Evolutionary conservation across 2,888 invertebrate genomes (phyloP).

Genomic region (Drosophila gaucha): DNA sequence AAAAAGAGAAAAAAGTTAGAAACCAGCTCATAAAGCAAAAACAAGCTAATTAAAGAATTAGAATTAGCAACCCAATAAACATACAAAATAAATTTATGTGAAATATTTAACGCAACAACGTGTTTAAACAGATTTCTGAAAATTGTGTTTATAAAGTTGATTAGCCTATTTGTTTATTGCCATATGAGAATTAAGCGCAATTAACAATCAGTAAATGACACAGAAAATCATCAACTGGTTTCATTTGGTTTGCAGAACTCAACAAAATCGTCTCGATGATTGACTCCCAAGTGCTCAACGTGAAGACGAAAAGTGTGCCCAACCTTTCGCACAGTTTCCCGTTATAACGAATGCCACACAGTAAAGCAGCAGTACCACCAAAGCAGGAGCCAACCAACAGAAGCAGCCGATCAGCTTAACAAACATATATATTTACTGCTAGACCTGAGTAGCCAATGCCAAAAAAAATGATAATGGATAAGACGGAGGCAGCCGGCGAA

Average conservation of each 20-base stretch:
- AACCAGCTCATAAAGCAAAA: slow-evolving; percentile 15
- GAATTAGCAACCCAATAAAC: slow-evolving; percentile 30
- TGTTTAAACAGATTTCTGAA: slow-evolving; percentile 1
- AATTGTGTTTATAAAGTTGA: slow-evolving; percentile 9
- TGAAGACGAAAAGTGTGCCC: slow-evolving; percentile 50
- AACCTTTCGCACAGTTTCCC: slow-evolving; percentile 64
- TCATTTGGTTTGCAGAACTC: slow-evolving; percentile 56
- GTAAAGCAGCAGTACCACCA: slow-evolving; percentile 28
- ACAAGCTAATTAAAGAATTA: slow-evolving; percentile 21
- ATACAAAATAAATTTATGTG: slow-evolving; percentile 14
- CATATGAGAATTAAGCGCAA: slow-evolving; percentile 6
- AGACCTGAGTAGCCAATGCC: slow-evolving; percentile 50
- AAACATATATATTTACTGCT: slow-evolving; percentile 4
- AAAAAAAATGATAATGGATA: slow-evolving; percentile 83
- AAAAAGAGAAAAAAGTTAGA: too few species aligned
- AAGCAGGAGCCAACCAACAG: slow-evolving; percentile 25
- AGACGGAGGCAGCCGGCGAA: slow-evolving; percentile 78
- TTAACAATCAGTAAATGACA: slow-evolving; percentile 6
- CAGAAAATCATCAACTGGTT: slow-evolving; percentile 45
- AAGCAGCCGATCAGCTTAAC: neutral
- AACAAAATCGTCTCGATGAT: slow-evolving; percentile 60
- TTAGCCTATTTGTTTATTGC: slow-evolving; percentile 20
- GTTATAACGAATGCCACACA: slow-evolving; percentile 65
- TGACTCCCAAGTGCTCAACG: slow-evolving; percentile 39
- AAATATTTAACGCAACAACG: slow-evolving; percentile 7